phyloP scores from a whole-genome alignment of 1,140 invertebrate genomes.

The Helicoverpa armigera region DNA sequence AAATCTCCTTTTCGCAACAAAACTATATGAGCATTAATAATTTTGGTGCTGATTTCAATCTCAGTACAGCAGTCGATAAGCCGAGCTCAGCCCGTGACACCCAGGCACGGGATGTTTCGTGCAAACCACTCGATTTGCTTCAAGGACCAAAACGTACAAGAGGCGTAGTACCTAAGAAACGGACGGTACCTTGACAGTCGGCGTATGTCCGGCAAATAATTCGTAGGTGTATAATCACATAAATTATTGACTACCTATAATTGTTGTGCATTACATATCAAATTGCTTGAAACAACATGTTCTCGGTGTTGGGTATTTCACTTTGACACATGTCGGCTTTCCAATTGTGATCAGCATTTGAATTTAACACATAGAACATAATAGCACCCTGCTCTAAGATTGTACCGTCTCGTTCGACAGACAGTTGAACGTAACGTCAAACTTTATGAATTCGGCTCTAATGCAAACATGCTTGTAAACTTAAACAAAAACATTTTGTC shows the following conservation, averaged over 20 bases:
- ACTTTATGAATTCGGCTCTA: conserved; percentile 54
- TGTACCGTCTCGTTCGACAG: conserved; percentile 7
- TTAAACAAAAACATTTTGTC: conserved; percentile 55
- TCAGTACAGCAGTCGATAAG: not conserved
- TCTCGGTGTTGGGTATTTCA: conserved; percentile 5
- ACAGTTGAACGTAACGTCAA: conserved; percentile 7
- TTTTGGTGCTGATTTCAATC: not conserved
- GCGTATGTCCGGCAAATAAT: conserved; percentile 36
- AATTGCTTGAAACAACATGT: conserved; percentile 57
- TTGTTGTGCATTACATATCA: conserved; percentile 77
- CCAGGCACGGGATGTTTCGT: conserved; percentile 18
- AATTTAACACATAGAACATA: conserved; percentile 50
- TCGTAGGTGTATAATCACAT: conserved; percentile 48
- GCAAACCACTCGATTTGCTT: conserved; percentile 47
- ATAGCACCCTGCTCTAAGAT: conserved; percentile 72
- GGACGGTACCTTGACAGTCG: conserved; percentile 36
- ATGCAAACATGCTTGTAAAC: conserved; percentile 27
- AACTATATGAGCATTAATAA: not conserved
- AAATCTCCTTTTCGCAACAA: no score
- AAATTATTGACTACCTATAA: conserved; percentile 43
- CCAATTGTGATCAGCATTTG: conserved; percentile 38
- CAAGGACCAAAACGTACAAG: conserved; percentile 64
- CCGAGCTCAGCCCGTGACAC: not conserved
- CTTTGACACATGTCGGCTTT: conserved; percentile 40
- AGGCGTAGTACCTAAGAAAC: conserved; percentile 59